phyloP scores from a whole-genome alignment of 2,888 invertebrate genomes.

The Clusia tigrina region DNA sequence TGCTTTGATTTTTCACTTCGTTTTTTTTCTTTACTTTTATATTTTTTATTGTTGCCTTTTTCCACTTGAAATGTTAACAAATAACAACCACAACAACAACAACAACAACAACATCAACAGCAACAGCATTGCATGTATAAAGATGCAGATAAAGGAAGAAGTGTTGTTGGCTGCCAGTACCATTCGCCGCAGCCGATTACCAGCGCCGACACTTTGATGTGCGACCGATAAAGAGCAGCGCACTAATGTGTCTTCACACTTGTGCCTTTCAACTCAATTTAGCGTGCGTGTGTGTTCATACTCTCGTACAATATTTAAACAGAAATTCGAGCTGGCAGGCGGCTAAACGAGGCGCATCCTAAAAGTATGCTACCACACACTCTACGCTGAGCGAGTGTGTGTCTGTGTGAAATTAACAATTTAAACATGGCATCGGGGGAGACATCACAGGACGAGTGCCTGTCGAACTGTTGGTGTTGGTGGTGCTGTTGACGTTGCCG shows the following conservation, averaged over 20 bases:
- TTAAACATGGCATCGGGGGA: constrained; percentile 9
- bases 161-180: constrained; percentile 18
- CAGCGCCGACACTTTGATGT: constrained; percentile 33
- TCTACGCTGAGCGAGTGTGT: constrained; percentile 23
- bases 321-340: constrained; percentile 39
- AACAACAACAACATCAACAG: not conserved
- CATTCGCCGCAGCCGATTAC: constrained; percentile 14
- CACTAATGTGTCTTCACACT: constrained; percentile 31
- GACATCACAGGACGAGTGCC: not conserved
- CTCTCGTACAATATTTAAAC: constrained; percentile 53
- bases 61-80: not conserved
- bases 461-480: not conserved
- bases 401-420: constrained; percentile 23
- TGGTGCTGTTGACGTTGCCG: not conserved
- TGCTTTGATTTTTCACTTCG: constrained; percentile 25
- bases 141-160: not conserved
- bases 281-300: constrained; percentile 36
- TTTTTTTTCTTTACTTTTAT: not conserved
- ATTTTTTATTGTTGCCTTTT: too few relatives aligned
- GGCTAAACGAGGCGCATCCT: constrained; percentile 1
- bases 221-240: constrained; percentile 20
- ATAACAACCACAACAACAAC: not conserved
- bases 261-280: constrained; percentile 27
- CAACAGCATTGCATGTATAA: not conserved
- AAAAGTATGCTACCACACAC: constrained; percentile 27